Conservation (phyloP, 2,113 vertebrate species). For the Polypterus senegalus region DNA sequence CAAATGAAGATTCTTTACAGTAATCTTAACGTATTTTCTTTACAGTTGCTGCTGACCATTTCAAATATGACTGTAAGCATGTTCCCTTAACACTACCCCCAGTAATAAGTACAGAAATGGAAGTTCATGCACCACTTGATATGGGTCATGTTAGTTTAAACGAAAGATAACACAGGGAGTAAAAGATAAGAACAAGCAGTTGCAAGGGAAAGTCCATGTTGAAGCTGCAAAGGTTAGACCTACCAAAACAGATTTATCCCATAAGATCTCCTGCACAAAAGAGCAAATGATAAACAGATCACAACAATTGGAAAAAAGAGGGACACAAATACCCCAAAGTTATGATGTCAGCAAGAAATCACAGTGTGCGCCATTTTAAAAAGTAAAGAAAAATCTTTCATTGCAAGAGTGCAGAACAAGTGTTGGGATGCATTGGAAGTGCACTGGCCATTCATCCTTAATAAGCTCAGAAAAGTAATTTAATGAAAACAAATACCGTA, state of each 20-base stretch:
- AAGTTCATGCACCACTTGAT: slow-evolving; percentile 48
- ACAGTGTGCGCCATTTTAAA: too few relatives aligned
- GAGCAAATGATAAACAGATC: slow-evolving; percentile 64
- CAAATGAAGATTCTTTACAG: too few relatives aligned
- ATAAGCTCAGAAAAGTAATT: too few relatives aligned
- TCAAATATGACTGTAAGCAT: too few relatives aligned
- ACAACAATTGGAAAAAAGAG: slow-evolving; percentile 37
- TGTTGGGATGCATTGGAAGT: too few relatives aligned
- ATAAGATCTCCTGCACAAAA: slow-evolving; percentile 84
- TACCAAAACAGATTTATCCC: slow-evolving; percentile 94
- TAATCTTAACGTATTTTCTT: too few relatives aligned
- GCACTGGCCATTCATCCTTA: too few relatives aligned
- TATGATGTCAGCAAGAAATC: too few relatives aligned
- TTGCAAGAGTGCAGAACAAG: too few relatives aligned
- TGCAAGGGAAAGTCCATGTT: slow-evolving; percentile 31
- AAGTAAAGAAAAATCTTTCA: too few relatives aligned
- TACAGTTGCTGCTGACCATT: too few relatives aligned
- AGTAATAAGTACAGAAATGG: not conserved
- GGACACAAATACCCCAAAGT: not conserved
- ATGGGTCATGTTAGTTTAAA: slow-evolving; percentile 9
- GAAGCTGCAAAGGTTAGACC: slow-evolving; percentile 55
- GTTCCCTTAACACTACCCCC: slow-evolving; percentile 8
- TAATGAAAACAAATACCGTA: too few relatives aligned
- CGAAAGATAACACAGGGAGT: slow-evolving; percentile 20
- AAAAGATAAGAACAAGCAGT: slow-evolving; percentile 13